Base-by-base conservation (phyloP, 2,797 vertebrate species). In the Danio aesculapii region DNA sequence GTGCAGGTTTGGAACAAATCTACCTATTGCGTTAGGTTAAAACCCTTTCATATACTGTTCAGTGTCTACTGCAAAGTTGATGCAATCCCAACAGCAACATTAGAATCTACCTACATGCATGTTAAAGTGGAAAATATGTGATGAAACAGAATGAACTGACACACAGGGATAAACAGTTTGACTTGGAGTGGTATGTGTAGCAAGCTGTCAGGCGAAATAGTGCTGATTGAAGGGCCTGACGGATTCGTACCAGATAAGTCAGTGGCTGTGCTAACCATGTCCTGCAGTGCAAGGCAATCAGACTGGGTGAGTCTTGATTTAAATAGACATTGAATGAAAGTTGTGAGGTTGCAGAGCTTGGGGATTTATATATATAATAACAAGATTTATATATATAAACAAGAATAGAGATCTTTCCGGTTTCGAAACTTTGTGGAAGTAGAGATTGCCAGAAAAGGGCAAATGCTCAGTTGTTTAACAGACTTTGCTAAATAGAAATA, bases 1-100 rank as follows among this genome's bases (percentile, higher is more conserved):
- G 10, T 50, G 17, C 63, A 47, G 81, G 39, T 69, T 14, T 75
- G 57, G 49, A 17, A 53, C 47, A 81, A 70, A 78, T 75, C 81
- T 73, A 66, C 4, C 39, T 4, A 39, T 70, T 47, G 43, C n/a
- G 44, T 52, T 16, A 21, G 14, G 49, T 46, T 47, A 53, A 57
- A 77, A 53, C 41, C 2, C 10, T 49, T 75, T 52, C n/a, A n/a
- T 11, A 64, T 52, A 80, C 8, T 39, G 55, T 47, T 71, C 8
- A 46, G 47, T 47, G 39, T 39, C 44, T 64, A 53, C 76, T 12
- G 39, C 57, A 58, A 74, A 47, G 41, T 74, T 46, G 75, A n/a
- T 78, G 44, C 66, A 52, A 67, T 64, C 53, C 46, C 44, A 0
- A 61, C 16, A 69, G 57, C 39, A 12, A 49, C 59, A 74, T 39